A percentile compares a stretch with the other conserved stretches of the same genome.
Evolutionary conservation across 2,113 vertebrate genomes (phyloP).

Genomic region (Fregetta grallaria): DNA sequence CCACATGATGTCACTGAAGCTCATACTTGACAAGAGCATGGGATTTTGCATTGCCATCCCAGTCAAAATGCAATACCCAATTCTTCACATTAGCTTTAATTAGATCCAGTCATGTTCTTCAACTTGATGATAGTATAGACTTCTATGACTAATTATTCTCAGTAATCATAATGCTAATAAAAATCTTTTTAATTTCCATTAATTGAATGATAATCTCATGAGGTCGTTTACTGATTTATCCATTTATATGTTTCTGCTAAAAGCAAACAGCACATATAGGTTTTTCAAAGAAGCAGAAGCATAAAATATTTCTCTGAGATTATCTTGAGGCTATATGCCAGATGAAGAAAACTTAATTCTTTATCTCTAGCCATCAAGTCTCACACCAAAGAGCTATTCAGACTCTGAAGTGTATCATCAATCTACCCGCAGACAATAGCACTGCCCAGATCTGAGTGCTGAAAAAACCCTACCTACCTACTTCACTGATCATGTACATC

Average conservation of each 20-base stretch:
- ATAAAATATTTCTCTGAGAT: not conserved
- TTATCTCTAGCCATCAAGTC: not conserved
- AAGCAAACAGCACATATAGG: not conserved
- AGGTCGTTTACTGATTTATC: slow-evolving; percentile 35
- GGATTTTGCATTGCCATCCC: slow-evolving; percentile 30
- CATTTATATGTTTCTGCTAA: slow-evolving; percentile 23
- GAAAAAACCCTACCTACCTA: not conserved
- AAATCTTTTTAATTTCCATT: slow-evolving; percentile 46
- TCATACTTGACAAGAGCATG: slow-evolving; percentile 33
- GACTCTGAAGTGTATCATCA: not conserved
- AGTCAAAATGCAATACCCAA: not conserved
- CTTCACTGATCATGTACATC: not conserved
- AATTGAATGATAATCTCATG: slow-evolving; percentile 35
- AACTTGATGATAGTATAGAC: slow-evolving; percentile 1
- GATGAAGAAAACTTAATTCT: not conserved
- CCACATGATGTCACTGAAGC: slow-evolving; percentile 71
- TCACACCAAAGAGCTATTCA: not conserved
- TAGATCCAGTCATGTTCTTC: slow-evolving; percentile 36
- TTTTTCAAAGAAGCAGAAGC: not conserved
- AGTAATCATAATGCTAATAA: slow-evolving; percentile 49
- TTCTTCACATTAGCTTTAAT: slow-evolving; percentile 24
- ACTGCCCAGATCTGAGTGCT: not conserved
- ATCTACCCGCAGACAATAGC: not conserved
- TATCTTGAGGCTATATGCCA: not conserved
- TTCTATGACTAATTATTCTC: slow-evolving; percentile 42